Conservation (phyloP, 2,888 invertebrate species). For the Keiferia lycopersicella region DNA sequence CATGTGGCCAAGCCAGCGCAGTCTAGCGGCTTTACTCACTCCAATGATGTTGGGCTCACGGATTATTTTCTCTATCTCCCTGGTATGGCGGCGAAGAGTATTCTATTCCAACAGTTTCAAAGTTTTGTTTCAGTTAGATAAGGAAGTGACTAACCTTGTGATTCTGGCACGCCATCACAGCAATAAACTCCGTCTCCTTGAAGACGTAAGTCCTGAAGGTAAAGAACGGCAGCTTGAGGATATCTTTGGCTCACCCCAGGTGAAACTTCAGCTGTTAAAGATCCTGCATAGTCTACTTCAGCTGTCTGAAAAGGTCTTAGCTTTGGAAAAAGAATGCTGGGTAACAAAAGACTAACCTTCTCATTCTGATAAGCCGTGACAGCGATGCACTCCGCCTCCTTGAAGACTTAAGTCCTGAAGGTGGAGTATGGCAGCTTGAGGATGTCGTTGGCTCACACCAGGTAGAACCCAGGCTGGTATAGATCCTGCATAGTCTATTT, state of each 20-base stretch:
- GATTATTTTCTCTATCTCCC: no score
- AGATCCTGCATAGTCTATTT: no score
- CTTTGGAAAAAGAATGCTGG: no score
- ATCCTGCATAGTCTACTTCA: constrained; percentile 97
- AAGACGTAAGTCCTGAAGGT: constrained; percentile 98
- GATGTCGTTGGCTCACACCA: constrained; percentile 99
- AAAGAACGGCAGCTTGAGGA: constrained; percentile 98
- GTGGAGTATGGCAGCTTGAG: constrained; percentile 98
- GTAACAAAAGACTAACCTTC: constrained; percentile 87
- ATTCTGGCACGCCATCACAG: constrained; percentile 90
- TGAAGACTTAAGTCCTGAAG: constrained; percentile 98
- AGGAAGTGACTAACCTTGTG: no score
- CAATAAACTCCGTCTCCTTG: constrained; percentile 99
- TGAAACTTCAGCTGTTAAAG: constrained; percentile 99
- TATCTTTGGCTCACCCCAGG: constrained; percentile 98
- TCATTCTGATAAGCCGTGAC: constrained; percentile 99
- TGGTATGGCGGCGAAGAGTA: no score
- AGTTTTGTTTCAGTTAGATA: no score
- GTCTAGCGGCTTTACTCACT: no score
- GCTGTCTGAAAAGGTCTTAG: no score
- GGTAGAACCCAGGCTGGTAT: constrained; percentile 99
- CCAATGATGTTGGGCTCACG: no score
- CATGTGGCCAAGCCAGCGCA: no score
- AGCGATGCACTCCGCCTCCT: constrained; percentile 99
- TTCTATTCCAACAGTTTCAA: no score